Evolutionary conservation across 2,888 invertebrate genomes (phyloP).

Genomic region (Argyra leucocephala): DNA sequence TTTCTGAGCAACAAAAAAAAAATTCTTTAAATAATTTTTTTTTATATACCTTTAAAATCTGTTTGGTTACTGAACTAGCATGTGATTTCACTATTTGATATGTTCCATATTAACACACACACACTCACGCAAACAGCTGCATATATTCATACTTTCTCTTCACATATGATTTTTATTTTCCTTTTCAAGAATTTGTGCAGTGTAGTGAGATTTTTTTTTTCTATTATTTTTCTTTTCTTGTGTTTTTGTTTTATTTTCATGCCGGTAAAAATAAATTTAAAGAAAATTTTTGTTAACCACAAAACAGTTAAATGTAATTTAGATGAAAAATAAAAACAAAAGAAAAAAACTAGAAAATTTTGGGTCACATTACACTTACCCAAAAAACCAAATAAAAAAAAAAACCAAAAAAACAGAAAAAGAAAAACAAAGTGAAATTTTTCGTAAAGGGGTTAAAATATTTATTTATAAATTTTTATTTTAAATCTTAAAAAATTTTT

Average conservation of each 20-base stretch:
- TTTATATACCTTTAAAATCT: neutral
- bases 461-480: too few relatives aligned
- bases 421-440: too few relatives aligned
- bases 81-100: too few relatives aligned
- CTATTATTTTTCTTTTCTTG: neutral
- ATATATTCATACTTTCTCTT: too few relatives aligned
- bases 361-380: neutral
- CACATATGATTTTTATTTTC: too few relatives aligned
- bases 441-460: too few relatives aligned
- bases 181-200: neutral
- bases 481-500: too few relatives aligned
- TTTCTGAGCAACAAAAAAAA: too few relatives aligned
- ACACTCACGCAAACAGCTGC: too few relatives aligned
- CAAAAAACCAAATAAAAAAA: neutral
- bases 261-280: neutral
- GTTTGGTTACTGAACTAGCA: too few relatives aligned
- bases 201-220: too few relatives aligned
- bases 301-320: constrained; percentile 4
- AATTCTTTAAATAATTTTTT: neutral
- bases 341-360: neutral
- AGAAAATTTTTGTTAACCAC: neutral
- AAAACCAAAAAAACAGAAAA: neutral
- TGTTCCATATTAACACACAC: too few relatives aligned
- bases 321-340: neutral
- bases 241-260: neutral